phyloP scores from a whole-genome alignment of 2,113 vertebrate species.

The Eulemur macaco region DNA sequence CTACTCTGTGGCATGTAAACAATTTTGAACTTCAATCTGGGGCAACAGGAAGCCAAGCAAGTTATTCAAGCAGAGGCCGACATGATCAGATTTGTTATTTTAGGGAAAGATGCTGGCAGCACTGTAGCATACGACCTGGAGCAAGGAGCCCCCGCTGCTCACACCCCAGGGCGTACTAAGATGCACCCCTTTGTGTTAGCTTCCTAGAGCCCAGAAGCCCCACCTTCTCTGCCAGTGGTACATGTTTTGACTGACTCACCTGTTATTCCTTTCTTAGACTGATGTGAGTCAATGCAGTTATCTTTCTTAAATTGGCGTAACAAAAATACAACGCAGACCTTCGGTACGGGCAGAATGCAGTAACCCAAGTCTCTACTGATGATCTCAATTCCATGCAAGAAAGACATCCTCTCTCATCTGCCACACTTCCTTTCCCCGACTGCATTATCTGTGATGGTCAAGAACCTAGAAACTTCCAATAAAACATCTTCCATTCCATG shows the following conservation, averaged over 20 bases:
- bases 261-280: neutral
- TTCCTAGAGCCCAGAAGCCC: neutral
- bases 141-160: neutral
- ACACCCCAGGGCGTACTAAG: neutral
- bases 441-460: neutral
- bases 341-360: neutral
- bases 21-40: neutral
- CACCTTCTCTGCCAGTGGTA: neutral
- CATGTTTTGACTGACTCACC: neutral
- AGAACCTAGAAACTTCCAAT: neutral
- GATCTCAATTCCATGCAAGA: neutral
- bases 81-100: neutral
- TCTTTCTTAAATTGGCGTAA: neutral
- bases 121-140: neutral
- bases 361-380: too few species aligned
- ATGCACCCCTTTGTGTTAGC: neutral
- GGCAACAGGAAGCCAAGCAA: neutral
- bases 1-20: neutral
- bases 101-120: neutral
- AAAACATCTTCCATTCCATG: neutral
- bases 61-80: neutral
- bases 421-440: neutral
- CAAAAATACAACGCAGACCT: neutral
- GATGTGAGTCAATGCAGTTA: neutral
- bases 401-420: neutral